Base-by-base conservation (phyloP, 2,888 invertebrate genomes). In the Marasmarcha lunaedactyla region DNA sequence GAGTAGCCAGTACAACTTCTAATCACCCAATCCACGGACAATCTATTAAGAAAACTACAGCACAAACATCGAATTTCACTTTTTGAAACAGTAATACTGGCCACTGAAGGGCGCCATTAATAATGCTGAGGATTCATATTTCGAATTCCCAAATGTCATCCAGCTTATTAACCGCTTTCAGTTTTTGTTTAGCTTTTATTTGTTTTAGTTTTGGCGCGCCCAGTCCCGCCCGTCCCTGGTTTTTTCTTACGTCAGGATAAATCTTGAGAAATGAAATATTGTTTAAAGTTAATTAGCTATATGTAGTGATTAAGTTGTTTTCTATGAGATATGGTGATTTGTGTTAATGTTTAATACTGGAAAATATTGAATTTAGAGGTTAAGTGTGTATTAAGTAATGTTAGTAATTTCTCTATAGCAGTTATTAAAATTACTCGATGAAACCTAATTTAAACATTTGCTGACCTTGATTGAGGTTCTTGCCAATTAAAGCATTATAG, bases 91-190 rank as follows among this genome's bases (percentile, higher is more conserved):
- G 58, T 63, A 59, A 61, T 54, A 57, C 59, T 60, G 62, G 63
- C 67, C 63, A 66, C 64, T 67, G 69, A 67, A 65, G 66, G 63
- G 64, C 67, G 70, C 69, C 70, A 76, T 83, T 79, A 81, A 78
- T 79, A 71, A 77, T 74, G 64, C 61, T 71, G 73, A 66, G 71
- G 71, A 73, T 69, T 73, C 63, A 78, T 83, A 65, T 79, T 78
- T 79, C 65, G 69, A 81, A 79, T 83, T 79, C 81, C 73, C 63
- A 77, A 81, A 79, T 81, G 81, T 81, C 81, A 81, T 81, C 77
- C 77, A 77, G 77, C 79, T 83, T 79, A 83, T 81, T 83, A 83
- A 81, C 79, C 63, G 74, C 56, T 72, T 64, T 72, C 71, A 74
- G 77, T 83, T 79, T 78, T 81, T 81, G 72, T 67, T 78, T 81